These are phyloP conservation scores for Porites lobata DNA, from an alignment of 92 coral and sea anemone genomes.

Conservation along the genomic window DNA sequence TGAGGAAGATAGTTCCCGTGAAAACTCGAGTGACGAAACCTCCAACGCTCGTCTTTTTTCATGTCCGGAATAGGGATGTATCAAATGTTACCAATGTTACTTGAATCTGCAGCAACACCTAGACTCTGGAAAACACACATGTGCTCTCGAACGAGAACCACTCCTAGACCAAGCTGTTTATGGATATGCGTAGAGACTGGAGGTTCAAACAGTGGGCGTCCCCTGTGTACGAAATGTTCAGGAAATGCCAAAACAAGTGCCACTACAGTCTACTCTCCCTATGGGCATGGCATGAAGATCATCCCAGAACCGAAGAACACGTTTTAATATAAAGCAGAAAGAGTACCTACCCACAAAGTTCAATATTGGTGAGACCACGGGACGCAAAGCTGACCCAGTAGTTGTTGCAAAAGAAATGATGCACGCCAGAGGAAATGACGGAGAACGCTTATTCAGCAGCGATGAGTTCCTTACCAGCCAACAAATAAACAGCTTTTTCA, in stretches of 20 bases:
- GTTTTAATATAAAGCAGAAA: conserved; percentile 19
- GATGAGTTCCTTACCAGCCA: conserved; percentile 38
- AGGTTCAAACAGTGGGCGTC: neutral
- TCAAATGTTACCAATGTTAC: conserved; percentile 20
- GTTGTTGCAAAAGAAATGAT: conserved; percentile 34
- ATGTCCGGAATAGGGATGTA: conserved; percentile 33
- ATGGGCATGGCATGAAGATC: conserved; percentile 10
- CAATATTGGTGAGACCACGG: conserved; percentile 42
- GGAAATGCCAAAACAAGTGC: neutral
- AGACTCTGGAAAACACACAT: neutral
- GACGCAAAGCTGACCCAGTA: conserved; percentile 42
- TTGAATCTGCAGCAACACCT: conserved; percentile 18
- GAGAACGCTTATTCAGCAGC: conserved; percentile 37
- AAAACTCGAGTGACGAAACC: neutral
- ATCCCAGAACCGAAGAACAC: neutral
- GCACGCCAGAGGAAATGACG: conserved; percentile 5
- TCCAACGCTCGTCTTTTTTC: neutral
- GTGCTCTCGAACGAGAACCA: conserved; percentile 14
- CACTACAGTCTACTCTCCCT: neutral
- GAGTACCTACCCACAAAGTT: conserved; percentile 29
- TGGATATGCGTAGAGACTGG: conserved; percentile 28
- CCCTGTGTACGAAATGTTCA: neutral
- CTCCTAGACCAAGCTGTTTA: conserved; percentile 3
- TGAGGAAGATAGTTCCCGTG: neutral
- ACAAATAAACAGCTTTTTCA: conserved; percentile 50